Evolutionary conservation across 2,113 vertebrate genomes (phyloP), one percentile per base, ranked within the genome.

Genomic region (Hippoglossus stenolepis): DNA sequence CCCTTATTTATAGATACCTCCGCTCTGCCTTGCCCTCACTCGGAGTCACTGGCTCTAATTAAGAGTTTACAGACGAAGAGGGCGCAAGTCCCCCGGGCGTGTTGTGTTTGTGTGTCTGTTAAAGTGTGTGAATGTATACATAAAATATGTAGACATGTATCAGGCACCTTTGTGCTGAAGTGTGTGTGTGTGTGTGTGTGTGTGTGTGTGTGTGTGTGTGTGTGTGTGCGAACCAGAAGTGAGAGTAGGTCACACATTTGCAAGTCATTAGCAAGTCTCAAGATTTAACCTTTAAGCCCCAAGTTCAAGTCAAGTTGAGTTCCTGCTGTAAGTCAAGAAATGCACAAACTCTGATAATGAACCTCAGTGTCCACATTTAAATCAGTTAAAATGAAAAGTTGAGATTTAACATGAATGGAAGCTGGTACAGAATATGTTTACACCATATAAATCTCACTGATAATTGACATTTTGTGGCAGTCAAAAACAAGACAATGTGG

Each of bases 1-100:
- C 67, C 13, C 57, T 66, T 62, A 85, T 83, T 84, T 60, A 76
- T 80, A 73, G 83, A 80, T 75, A 77, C 61, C 49, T 68, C 23
- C 0, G 24, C 54, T 77, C 12, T 73, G 65, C 73, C 81, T 38
- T 81, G 75, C 73, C 70, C 63, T 63, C 58, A 84, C 64, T 83
- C 67, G 53, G 11, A 54, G 66, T 70, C 66, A 65, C 45, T 45
- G 69, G 14, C 43, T 79, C 59, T 77, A 79, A 79, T 87, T 86
- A 83, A 73, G 61, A 79, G 70, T 85, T 82, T 74, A 82, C 68
- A 83, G 54, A 87, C 26, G 2, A 38, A 47, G 20, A 61, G 58
- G 40, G 28, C 47, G 17, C n/a, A 49, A 26, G 54, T 79, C 68
- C 61, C 26, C 0, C 21, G 76, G 64, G 65, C 57, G 38, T 72